Conservation (phyloP, 2,888 invertebrate genomes). For the Lamellibrachia satsuma region DNA sequence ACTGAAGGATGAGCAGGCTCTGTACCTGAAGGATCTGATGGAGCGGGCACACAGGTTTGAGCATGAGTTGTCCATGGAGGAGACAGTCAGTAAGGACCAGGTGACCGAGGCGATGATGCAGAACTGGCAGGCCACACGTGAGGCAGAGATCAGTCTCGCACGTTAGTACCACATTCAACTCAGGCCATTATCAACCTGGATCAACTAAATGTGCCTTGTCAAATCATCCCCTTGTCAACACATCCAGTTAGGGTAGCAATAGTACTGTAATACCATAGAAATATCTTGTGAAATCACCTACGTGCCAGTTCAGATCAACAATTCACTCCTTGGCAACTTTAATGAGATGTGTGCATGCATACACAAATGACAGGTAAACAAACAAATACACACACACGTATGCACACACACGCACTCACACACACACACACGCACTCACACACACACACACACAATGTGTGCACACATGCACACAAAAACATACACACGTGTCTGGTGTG, state of each 20-base stretch:
- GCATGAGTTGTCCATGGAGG: constrained; percentile 49
- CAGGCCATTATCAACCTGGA: neutral
- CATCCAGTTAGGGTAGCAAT: neutral
- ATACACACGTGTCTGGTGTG: too few relatives aligned
- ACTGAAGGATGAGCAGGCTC: constrained; percentile 54
- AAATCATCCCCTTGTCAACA: neutral
- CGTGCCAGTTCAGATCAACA: neutral
- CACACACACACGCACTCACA: too few relatives aligned
- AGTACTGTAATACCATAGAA: too few relatives aligned
- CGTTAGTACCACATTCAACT: constrained; percentile 6
- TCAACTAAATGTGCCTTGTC: neutral
- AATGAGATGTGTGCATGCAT: neutral
- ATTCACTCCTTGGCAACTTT: neutral
- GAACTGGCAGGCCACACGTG: constrained; percentile 54
- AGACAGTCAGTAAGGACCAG: constrained; percentile 51
- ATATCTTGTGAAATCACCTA: neutral
- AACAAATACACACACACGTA: neutral
- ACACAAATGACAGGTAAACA: neutral
- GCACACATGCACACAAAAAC: too few relatives aligned
- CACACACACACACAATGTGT: too few relatives aligned
- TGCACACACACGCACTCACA: neutral
- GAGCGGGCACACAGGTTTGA: constrained; percentile 56
- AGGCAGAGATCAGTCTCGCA: constrained; percentile 42
- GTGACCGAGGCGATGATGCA: constrained; percentile 58
- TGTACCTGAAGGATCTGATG: constrained; percentile 52